Base-by-base conservation (phyloP, 2,888 invertebrate species). In the Chymomyza amoena region DNA sequence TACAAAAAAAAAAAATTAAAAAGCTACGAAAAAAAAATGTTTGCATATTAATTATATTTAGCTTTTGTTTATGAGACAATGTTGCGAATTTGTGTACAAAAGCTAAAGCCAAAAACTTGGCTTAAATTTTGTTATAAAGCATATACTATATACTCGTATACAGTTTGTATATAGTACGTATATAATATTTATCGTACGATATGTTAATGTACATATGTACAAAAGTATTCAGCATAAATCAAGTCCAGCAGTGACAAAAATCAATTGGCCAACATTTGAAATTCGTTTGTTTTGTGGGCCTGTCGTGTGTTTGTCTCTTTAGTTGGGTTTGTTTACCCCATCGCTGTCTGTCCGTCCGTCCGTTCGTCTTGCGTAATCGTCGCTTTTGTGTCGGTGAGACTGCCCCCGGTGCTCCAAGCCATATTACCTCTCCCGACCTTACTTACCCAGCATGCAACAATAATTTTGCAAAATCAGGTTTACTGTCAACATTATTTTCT, bases 361-460 rank as follows among this genome's bases (percentile, higher is more conserved):
- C 61, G 68, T 66, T 25, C 63, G 66, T 32, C 83, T 86, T 84
- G 84, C 87, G 81, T 84, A 87, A 84, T 79, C 63, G 50, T 52
- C 4, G 25, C 13, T 16, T 39, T 39, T 61, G 36, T 61, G 36
- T 61, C 32, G n/a, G 25, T 16, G n/a, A 32, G 32, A 32, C 39
- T 45, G 13, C 13, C 39, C 39, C 39, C 39, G 39, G 13, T 45
- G 13, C 39, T 45, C 39, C 39, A 45, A 45, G 13, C 39, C 39
- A 45, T 45, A 45, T 7, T 7, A 45, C 36, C 4, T 61, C 16
- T 13, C 13, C 20, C 18, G 4, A 39, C 36, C 61, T 39, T 16
- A n/a, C 66, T n/a, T n/a, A n/a, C n/a, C n/a, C 71, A 67, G 69
- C 52, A 74, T 69, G 61, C 68, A 73, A 69, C 13, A 13, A 28